These are phyloP conservation scores for Papilio machaon DNA, from an alignment of 1,140 invertebrate species.

Conservation along the genomic window DNA sequence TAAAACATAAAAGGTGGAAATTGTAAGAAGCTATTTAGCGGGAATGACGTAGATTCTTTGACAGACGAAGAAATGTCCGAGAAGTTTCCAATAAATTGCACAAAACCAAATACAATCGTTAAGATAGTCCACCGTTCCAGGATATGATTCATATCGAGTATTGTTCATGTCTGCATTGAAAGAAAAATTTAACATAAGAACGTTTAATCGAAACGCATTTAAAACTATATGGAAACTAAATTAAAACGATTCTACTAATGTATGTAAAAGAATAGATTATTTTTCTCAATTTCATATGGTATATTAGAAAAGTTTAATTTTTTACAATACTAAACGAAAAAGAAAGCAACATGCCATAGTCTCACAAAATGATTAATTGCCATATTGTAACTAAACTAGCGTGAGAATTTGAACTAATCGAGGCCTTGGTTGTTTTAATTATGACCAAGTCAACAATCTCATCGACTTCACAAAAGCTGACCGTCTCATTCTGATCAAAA, in stretches of 20 bases:
- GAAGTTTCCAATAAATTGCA: not conserved
- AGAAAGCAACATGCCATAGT: not conserved
- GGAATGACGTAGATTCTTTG: not conserved
- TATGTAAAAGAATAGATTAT: too few relatives aligned
- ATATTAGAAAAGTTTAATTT: not conserved
- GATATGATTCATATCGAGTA: not conserved
- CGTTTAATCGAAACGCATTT: not conserved
- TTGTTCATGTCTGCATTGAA: not conserved
- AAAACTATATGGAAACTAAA: not conserved
- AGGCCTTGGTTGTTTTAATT: not conserved
- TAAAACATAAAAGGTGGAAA: not conserved
- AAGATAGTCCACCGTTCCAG: not conserved
- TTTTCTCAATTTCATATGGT: too few relatives aligned
- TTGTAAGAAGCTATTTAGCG: not conserved
- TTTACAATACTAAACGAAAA: not conserved
- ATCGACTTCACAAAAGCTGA: too few relatives aligned
- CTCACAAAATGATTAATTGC: not conserved
- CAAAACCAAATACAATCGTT: not conserved
- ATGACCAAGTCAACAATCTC: not conserved
- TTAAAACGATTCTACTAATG: not conserved
- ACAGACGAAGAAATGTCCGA: not conserved
- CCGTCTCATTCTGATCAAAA: not conserved
- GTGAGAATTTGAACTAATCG: not conserved
- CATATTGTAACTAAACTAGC: not conserved
- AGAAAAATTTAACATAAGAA: slow-evolving; percentile 5